phyloP scores from a whole-genome alignment of 1,140 invertebrate species.

The Drosophila kanapiae region DNA sequence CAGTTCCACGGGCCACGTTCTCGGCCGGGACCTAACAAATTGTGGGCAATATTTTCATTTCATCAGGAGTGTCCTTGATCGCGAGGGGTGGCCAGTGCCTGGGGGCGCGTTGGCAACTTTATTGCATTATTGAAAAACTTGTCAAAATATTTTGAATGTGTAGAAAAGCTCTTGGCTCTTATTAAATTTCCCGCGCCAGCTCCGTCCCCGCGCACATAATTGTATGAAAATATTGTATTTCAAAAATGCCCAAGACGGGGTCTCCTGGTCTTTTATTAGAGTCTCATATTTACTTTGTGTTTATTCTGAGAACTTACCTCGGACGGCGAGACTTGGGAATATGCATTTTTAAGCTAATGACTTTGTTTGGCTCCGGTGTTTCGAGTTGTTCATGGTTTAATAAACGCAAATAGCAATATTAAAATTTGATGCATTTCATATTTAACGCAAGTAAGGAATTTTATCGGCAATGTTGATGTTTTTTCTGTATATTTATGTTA shows the following conservation, averaged over 20 bases:
- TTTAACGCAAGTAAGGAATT: constrained; percentile 50
- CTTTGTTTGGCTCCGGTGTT: constrained; percentile 18
- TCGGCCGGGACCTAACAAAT: constrained; percentile 74
- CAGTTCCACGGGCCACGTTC: constrained; percentile 10
- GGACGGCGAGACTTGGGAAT: constrained; percentile 23
- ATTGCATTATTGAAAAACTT: constrained; percentile 84
- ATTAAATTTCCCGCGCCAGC: constrained; percentile 62
- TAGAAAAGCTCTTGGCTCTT: constrained; percentile 70
- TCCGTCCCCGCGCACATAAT: constrained; percentile 39
- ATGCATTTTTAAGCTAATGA: constrained; percentile 38
- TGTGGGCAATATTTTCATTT: constrained; percentile 82
- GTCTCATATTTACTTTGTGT: constrained; percentile 29
- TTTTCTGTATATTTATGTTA: constrained; percentile 33
- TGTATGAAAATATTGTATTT: constrained; percentile 64
- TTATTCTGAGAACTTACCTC: constrained; percentile 49
- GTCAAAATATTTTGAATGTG: constrained; percentile 84
- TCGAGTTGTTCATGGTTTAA: constrained; percentile 65
- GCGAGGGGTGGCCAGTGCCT: constrained; percentile 16
- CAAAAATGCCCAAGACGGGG: constrained; percentile 12
- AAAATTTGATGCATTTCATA: constrained; percentile 61
- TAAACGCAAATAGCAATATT: constrained; percentile 69
- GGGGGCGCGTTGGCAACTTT: constrained; percentile 69
- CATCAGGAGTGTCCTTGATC: constrained; percentile 70
- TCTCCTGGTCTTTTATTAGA: constrained; percentile 17
- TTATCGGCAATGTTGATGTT: constrained; percentile 32